phyloP scores from a whole-genome alignment of 1,140 invertebrate genomes.

The Drosophila varians region DNA sequence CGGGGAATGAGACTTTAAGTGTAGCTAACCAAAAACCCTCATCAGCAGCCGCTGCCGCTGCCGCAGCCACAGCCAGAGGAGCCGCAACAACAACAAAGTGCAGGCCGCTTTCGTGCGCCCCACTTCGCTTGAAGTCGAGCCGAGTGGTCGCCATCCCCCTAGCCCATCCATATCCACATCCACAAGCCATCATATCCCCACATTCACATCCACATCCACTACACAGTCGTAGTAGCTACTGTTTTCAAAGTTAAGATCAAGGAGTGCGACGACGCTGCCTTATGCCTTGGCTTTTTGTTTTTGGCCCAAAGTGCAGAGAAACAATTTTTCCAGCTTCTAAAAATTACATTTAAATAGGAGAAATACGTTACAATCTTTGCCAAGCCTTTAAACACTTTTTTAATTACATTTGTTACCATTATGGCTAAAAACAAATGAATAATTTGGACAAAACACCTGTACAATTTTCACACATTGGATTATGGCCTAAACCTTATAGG shows the following conservation, averaged over 20 bases:
- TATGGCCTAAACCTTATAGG: too few relatives aligned
- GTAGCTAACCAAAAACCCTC: conserved; percentile 74
- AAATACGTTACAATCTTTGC: neutral
- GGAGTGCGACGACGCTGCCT: conserved; percentile 66
- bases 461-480: too few relatives aligned
- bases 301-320: conserved; percentile 29
- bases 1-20: conserved; percentile 66
- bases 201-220: conserved; percentile 31
- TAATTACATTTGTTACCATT: too few relatives aligned
- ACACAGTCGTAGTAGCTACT: conserved; percentile 70
- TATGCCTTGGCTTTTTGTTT: conserved; percentile 54
- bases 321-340: neutral
- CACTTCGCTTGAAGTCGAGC: conserved; percentile 51
- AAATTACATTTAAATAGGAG: neutral
- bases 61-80: conserved; percentile 22
- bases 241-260: conserved; percentile 83
- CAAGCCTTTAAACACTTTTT: neutral
- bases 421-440: too few relatives aligned
- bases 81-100: conserved; percentile 66
- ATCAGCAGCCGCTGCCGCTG: conserved; percentile 58
- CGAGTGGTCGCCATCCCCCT: conserved; percentile 15
- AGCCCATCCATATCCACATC: conserved; percentile 5
- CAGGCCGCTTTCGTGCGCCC: conserved; percentile 70
- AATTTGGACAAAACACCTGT: too few relatives aligned
- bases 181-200: conserved; percentile 4